Conservation (phyloP, 2,888 invertebrate genomes). For the Heliothis peltigera region DNA sequence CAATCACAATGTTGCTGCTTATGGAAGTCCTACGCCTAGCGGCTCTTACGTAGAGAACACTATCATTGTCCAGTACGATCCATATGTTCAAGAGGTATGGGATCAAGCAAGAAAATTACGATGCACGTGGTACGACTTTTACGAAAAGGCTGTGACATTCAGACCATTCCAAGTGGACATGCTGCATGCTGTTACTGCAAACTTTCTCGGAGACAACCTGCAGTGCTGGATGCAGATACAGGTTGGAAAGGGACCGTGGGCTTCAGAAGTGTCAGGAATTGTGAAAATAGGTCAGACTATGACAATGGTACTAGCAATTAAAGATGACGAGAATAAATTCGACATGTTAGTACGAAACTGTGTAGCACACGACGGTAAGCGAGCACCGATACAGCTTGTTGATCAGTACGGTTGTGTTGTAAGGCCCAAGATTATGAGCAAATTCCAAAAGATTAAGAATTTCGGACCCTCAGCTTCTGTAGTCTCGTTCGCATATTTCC, state of each 20-base stretch:
- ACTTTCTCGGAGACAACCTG: slow-evolving; percentile 98
- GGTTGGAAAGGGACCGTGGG: slow-evolving; percentile 98
- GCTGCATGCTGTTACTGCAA: slow-evolving; percentile 98
- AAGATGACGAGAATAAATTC: slow-evolving; percentile 98
- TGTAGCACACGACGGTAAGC: slow-evolving; percentile 98
- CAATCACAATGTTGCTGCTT: slow-evolving; percentile 95
- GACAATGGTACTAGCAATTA: slow-evolving; percentile 99
- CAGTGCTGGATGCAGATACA: slow-evolving; percentile 99
- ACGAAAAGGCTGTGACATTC: slow-evolving; percentile 98
- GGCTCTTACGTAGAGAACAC: slow-evolving; percentile 98
- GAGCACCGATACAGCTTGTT: slow-evolving; percentile 97
- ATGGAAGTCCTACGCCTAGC: slow-evolving; percentile 96
- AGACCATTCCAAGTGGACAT: slow-evolving; percentile 98
- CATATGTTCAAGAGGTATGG: slow-evolving; percentile 98
- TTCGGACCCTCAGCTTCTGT: slow-evolving; percentile 98
- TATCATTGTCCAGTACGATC: slow-evolving; percentile 98
- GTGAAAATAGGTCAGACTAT: slow-evolving; percentile 99
- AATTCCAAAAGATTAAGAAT: slow-evolving; percentile 98
- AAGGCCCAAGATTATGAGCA: slow-evolving; percentile 97
- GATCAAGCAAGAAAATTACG: slow-evolving; percentile 97
- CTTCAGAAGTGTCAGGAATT: slow-evolving; percentile 98
- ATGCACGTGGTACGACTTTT: slow-evolving; percentile 99
- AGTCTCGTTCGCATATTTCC: slow-evolving; percentile 98
- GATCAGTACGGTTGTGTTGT: slow-evolving; percentile 98
- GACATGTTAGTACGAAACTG: slow-evolving; percentile 98